Evolutionary conservation across 2,113 vertebrate genomes (phyloP), one percentile per base, ranked within the genome.

Genomic region (Hemibates koningsi): DNA sequence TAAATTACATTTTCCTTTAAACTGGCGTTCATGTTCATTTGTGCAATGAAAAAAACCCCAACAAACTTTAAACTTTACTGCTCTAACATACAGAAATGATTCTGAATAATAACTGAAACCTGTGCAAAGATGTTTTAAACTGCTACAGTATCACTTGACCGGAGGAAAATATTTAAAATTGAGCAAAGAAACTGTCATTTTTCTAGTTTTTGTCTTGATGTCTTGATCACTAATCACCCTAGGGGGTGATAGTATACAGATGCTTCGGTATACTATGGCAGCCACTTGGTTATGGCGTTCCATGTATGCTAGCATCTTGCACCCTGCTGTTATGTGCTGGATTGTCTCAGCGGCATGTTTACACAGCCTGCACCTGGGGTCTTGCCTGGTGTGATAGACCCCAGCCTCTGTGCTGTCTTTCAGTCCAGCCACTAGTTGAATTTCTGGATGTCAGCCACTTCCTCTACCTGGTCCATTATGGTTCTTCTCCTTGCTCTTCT

Each of bases 41-140:
- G 14, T 29, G 24, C 9, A 76, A 19, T 48, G 38, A 36, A 63
- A 36, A 1, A 52, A 2, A 0, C 0, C 9, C 16, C 17, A 29
- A 10, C 41, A 48, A 76, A 48, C 68, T 48, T 76, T 17, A 17
- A 48, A 48, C 9, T 48, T 76, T 48, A 29, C 9, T 48, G 43
- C 71, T 48, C 43, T 48, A 76, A 27, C 6, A 29, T 48, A 16
- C 5, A 48, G 41, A 17, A 24, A 4, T 45, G 8, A 76, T 17
- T 73, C 68, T 76, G 24, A 29, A 76, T 45, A 73, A 73, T 27
- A 73, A 27, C 38, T 45, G 21, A 73, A 73, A 29, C 41, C 13
- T 73, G 41, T 17, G 21, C 24, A 27, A 48, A 48, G 14, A 27
- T 1, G 21, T 7, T 73, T 48, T 11, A 73, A 48, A 73, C 38